Evolutionary conservation across 2,888 invertebrate genomes (phyloP).

Genomic region (Ichneumon xanthorius): DNA sequence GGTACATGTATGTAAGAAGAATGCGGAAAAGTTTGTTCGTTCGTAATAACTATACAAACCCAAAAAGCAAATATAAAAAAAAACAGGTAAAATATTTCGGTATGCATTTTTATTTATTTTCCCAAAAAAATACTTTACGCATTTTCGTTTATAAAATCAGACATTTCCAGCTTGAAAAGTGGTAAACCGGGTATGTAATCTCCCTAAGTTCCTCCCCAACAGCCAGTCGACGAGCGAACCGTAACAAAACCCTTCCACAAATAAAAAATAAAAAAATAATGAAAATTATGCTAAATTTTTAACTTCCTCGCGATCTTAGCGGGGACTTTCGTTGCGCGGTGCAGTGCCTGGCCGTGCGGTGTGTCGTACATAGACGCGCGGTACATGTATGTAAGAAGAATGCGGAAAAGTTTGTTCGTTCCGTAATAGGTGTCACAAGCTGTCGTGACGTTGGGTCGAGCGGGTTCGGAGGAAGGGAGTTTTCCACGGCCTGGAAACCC

Average conservation of each 20-base stretch:
- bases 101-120: no score
- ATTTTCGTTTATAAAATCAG: no score
- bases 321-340: background rate
- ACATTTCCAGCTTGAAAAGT: no score
- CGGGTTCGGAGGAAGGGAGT: constrained; percentile 32
- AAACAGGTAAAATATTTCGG: no score
- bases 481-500: constrained; percentile 58
- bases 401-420: constrained; percentile 57
- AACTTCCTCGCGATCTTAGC: background rate
- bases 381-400: constrained; percentile 30
- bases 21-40: constrained; percentile 58
- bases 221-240: no score
- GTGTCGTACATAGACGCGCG: background rate
- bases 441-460: constrained; percentile 61
- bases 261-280: background rate
- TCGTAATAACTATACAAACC: constrained; percentile 35
- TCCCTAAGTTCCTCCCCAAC: no score
- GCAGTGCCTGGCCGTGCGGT: background rate
- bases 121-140: no score
- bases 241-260: no score
- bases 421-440: constrained; percentile 64
- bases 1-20: constrained; percentile 23
- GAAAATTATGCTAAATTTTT: background rate
- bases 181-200: no score
- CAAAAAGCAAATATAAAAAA: no score